Evolutionary conservation across 2,888 invertebrate species (phyloP), one percentile per base, ranked within the genome.

Genomic region (Onthophagus sagittarius): DNA sequence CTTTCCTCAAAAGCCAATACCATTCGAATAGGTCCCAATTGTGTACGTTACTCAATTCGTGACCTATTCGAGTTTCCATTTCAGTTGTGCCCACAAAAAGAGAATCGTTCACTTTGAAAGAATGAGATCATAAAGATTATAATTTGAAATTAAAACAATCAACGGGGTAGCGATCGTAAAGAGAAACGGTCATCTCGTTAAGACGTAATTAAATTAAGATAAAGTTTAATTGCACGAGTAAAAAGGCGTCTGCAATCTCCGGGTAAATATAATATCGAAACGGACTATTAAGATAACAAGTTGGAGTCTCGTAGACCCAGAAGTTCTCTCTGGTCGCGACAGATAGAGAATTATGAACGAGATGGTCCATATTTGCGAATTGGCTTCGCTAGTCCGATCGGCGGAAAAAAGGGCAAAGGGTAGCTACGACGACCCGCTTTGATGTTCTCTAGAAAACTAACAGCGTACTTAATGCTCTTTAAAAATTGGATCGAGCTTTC

Each of bases 11-110:
- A 65, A 73, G 71, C 71, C 62, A 73, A 73, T 67, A 71, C 62
- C 62, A 67, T 71, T 73, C 71, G 73, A 73, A 73, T 62, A 73
- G 71, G 73, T 71, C 73, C 73, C 73, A 62, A 23, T 73, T 67
- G 73, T 71, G 71, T 62, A 64, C 71, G 71, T 73, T 71, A 67
- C 62, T 62, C 69, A 71, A 71, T 14, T 71, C 73, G 71, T 73
- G 73, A 73, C 73, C 39, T 53, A 53, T 53, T 53, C 9, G 39
- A 53, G 39, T 53, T 73, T 53, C 67, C 71, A 73, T 70, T 62
- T 71, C 53, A 65, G 63, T 64, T 31, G 23, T 65, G 39, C 70
- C 69, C 62, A 32, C 33, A 53, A 53, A 23, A 23, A 23, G 23
- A 23, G 23, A 23, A 53, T 11, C 39, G 39, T 53, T 53, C 39